Evolutionary conservation across 2,113 vertebrate genomes (phyloP).

Genomic region (Climacteris rufus): DNA sequence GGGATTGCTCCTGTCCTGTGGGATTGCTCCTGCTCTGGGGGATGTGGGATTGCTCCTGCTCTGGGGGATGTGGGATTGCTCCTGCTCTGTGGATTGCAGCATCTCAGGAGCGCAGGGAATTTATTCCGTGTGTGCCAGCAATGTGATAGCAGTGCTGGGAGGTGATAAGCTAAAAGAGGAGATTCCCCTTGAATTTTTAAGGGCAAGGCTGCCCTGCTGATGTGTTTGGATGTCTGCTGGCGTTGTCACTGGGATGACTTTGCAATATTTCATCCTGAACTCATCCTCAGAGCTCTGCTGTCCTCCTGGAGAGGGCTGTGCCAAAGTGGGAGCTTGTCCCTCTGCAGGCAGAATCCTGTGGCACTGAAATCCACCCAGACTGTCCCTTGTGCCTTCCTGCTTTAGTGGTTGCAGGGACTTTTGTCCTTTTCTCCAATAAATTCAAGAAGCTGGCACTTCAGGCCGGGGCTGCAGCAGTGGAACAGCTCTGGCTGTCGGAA

Average conservation of each 20-base stretch:
- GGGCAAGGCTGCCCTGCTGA: neutral
- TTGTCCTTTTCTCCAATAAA: neutral
- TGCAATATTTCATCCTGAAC: neutral
- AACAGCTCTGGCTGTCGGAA: neutral
- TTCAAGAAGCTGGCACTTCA: accelerated
- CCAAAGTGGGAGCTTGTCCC: no score
- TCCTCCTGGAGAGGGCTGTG: neutral
- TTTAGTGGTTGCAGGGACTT: neutral
- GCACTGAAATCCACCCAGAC: neutral
- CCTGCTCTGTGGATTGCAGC: no score
- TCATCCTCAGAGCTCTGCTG: neutral
- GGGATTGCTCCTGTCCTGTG: no score
- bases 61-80: no score
- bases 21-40: no score
- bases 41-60: no score
- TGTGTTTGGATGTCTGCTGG: neutral
- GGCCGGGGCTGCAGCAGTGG: neutral
- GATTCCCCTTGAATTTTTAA: neutral
- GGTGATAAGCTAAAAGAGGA: neutral
- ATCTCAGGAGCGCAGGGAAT: no score
- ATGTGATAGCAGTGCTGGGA: neutral
- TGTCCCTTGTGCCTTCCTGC: neutral
- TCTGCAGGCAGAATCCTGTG: no score
- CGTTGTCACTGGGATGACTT: neutral
- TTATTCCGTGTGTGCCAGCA: accelerated